Base-by-base conservation (phyloP, 1,140 invertebrate genomes). In the Grapholita molesta region DNA sequence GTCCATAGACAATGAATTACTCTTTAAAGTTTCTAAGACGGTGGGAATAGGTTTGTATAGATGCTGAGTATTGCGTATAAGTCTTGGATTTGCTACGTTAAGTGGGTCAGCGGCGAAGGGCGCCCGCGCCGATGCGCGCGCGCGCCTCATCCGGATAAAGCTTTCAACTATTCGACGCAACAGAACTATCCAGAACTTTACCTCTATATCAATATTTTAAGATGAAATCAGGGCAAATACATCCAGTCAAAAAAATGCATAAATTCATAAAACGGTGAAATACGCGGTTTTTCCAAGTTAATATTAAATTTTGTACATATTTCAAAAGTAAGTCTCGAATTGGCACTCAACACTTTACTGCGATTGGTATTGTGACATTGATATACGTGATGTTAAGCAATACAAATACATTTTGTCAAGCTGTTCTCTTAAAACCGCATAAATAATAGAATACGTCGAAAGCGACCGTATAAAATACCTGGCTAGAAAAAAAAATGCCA, bases 71-170 rank as follows among this genome's bases (percentile, higher is more conserved):
- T 48, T 48, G 42, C 42, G 42, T 48, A 48, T 48, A 48, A 48
- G 42, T 48, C 42, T 48, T 48, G 42, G 42, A 48, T 48, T 48
- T 15, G 42, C 42, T 48, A 48, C 42, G n/a, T 21, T 18, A 48
- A 48, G 42, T 48, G 42, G 42, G 42, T 48, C 42, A 48, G 42
- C 42, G 42, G 42, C 42, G 42, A 48, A 48, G 42, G 42, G 42
- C 42, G 42, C 15, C 42, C 42, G 28, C 28, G 42, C 18, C 35
- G 35, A 48, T 48, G 15, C 15, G 42, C 42, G 42, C 42, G 42
- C 42, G 42, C 42, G 6, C 42, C 42, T 48, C 42, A 48, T 48
- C 42, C 42, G 42, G 42, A 48, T 48, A 48, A 48, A 48, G 42
- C 42, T 48, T 48, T 48, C 42, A 48, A 48, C 42, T 48, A 48